Conservation (phyloP, 2,888 invertebrate genomes). For the Calameuta filiformis region DNA sequence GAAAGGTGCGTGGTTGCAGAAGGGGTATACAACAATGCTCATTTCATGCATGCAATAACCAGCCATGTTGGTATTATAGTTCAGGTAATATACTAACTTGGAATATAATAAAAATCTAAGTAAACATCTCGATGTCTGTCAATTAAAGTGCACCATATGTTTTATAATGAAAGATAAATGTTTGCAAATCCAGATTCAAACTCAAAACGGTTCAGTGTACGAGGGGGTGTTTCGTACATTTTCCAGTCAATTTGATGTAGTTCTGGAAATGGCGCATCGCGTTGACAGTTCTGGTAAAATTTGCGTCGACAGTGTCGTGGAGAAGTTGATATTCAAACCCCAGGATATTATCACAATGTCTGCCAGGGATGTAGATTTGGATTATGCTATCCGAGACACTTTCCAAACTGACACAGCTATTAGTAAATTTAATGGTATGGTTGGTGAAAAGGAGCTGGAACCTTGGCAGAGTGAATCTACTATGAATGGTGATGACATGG, state of each 20-base stretch:
- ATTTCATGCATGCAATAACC: slow-evolving; percentile 90
- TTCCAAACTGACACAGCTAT: slow-evolving; percentile 93
- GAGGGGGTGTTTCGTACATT: slow-evolving; percentile 93
- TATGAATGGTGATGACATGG: slow-evolving; percentile 73
- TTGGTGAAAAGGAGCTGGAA: slow-evolving; percentile 85
- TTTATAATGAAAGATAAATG: slow-evolving; percentile 1
- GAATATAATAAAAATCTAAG: neutral
- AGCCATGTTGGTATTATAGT: slow-evolving; percentile 86
- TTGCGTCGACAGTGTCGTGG: slow-evolving; percentile 77
- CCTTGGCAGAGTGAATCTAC: slow-evolving; percentile 81
- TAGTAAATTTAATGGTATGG: slow-evolving; percentile 84
- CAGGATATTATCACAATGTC: slow-evolving; percentile 86
- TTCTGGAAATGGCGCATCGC: slow-evolving; percentile 88
- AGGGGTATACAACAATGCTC: slow-evolving; percentile 90
- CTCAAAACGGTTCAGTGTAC: slow-evolving; percentile 85
- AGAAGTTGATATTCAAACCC: slow-evolving; percentile 85
- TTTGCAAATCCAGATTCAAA: slow-evolving; percentile 71
- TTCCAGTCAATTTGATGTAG: slow-evolving; percentile 88
- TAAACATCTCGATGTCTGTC: neutral
- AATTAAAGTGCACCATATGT: neutral
- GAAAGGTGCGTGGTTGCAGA: slow-evolving; percentile 78
- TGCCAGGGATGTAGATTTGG: slow-evolving; percentile 87
- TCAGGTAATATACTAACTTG: slow-evolving; percentile 65
- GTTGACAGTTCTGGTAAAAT: slow-evolving; percentile 77
- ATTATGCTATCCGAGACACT: slow-evolving; percentile 88